A percentile compares a stretch with the other conserved stretches of the same genome.
phyloP scores from a whole-genome alignment of 2,797 vertebrate species.

The Oreonectes daqikongensis region DNA sequence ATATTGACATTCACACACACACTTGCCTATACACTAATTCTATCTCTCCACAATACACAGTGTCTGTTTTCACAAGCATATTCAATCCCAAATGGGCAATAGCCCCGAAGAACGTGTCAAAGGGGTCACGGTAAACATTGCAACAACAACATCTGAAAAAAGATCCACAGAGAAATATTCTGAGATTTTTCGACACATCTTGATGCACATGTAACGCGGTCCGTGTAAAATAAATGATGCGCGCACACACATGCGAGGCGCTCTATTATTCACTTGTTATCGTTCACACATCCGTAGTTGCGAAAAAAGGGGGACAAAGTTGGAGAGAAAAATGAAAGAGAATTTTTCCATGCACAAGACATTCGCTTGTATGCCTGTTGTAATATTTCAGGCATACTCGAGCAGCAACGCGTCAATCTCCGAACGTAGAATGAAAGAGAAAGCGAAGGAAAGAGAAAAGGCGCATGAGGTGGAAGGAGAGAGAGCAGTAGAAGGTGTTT shows the following conservation, averaged over 20 bases:
- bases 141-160: neutral
- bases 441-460: slow-evolving; percentile 24
- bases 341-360: slow-evolving; percentile 39
- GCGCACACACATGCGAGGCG: neutral
- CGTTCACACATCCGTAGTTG: slow-evolving; percentile 22
- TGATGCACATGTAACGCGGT: neutral
- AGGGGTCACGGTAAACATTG: slow-evolving; percentile 20
- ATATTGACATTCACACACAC: slow-evolving; percentile 12
- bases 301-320: slow-evolving; percentile 22
- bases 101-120: neutral
- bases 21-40: neutral
- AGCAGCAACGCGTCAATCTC: slow-evolving; percentile 38
- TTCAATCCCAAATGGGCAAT: neutral
- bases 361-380: slow-evolving; percentile 30
- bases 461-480: neutral
- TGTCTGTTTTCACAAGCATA: slow-evolving; percentile 7
- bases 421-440: slow-evolving; percentile 10
- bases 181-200: slow-evolving; percentile 13
- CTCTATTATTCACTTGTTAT: slow-evolving; percentile 1
- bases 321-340: slow-evolving; percentile 23
- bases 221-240: slow-evolving; percentile 12
- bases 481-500: slow-evolving; percentile 30
- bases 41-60: neutral
- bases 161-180: slow-evolving; percentile 9
- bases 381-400: slow-evolving; percentile 34